phyloP scores from a whole-genome alignment of 2,797 vertebrate species.

The Ceryle rudis region DNA sequence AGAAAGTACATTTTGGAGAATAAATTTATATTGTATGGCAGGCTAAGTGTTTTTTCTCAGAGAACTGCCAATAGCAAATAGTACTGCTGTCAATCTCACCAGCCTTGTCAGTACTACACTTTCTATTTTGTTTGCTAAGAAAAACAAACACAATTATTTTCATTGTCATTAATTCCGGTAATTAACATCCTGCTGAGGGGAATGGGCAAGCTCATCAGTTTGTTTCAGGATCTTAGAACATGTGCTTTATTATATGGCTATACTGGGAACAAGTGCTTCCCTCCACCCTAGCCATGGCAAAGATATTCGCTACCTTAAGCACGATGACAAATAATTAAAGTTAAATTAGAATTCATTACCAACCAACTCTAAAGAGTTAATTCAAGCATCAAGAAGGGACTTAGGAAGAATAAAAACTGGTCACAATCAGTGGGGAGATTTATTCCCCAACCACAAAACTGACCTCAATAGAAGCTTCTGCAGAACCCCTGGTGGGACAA shows the following conservation, averaged over 20 bases:
- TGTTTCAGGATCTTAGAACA: background rate
- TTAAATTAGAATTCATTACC: background rate
- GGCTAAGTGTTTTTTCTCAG: background rate
- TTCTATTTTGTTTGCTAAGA: background rate
- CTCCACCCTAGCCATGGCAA: background rate
- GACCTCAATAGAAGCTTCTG: background rate
- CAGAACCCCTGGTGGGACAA: background rate
- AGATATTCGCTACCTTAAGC: background rate
- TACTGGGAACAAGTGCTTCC: background rate
- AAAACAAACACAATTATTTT: background rate
- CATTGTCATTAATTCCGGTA: background rate
- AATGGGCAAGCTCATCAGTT: background rate
- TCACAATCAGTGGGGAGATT: background rate
- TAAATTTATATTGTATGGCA: background rate
- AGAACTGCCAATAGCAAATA: background rate
- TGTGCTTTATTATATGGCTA: background rate
- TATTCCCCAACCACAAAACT: background rate
- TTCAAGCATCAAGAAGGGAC: background rate
- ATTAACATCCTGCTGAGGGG: background rate
- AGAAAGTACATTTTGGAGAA: background rate
- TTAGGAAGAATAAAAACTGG: slow-evolving; percentile 17
- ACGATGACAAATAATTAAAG: background rate
- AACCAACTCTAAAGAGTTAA: background rate
- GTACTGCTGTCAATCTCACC: background rate
- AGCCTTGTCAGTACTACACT: background rate